Percentiles rank a stretch among this genome's conserved stretches.
These are phyloP conservation scores for Glaucidium brasilianum DNA, from an alignment of 2,113 vertebrate genomes.

Conservation along the genomic window DNA sequence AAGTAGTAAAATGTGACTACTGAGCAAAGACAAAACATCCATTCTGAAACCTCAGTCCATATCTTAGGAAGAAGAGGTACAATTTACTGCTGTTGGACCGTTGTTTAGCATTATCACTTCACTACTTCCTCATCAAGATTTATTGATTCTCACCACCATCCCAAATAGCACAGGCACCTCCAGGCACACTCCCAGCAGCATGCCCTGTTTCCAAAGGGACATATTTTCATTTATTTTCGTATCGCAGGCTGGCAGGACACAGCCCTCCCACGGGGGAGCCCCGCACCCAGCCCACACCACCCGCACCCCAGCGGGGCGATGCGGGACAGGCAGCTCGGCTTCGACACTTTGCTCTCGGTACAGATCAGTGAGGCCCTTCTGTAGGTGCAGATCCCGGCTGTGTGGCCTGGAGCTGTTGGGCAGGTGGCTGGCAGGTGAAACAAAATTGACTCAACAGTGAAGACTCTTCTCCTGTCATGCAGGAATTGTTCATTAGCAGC, in stretches of 20 bases:
- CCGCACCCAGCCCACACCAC: neutral
- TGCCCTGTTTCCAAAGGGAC: neutral
- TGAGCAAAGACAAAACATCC: neutral
- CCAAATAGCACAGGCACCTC: fast-evolving
- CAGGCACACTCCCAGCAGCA: neutral
- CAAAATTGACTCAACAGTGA: too few relatives aligned
- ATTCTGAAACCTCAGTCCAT: neutral
- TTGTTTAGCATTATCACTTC: neutral
- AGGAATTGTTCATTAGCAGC: too few relatives aligned
- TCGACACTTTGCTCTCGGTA: neutral
- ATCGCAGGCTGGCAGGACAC: neutral
- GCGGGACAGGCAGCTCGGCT: neutral
- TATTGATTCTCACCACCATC: neutral
- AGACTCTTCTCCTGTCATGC: too few relatives aligned
- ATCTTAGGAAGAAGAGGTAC: neutral
- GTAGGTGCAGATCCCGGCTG: neutral
- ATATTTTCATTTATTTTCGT: neutral
- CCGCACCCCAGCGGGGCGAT: neutral
- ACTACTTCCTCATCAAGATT: neutral
- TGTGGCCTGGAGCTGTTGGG: neutral
- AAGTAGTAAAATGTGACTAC: neutral
- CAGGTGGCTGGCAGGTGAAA: neutral
- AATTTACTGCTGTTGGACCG: neutral
- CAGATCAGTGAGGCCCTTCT: too few relatives aligned
- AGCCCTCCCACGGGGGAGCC: neutral